Percentiles rank a stretch among this genome's conserved stretches.
Conservation (phyloP, 2,888 invertebrate genomes). For the Alcis repandata region DNA sequence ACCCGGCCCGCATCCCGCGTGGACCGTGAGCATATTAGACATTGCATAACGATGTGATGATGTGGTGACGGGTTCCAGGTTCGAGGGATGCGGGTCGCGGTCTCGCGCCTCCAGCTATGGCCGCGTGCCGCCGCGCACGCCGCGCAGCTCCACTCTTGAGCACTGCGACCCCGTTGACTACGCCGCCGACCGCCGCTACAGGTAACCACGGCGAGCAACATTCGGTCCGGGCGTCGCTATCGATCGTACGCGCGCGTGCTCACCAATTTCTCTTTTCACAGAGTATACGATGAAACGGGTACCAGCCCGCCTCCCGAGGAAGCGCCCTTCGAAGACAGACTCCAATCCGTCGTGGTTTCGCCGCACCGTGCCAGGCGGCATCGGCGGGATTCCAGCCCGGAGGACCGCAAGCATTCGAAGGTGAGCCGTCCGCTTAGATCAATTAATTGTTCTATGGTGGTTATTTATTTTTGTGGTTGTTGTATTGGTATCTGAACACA, state of each 20-base stretch:
- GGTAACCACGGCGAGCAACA: conserved; percentile 55
- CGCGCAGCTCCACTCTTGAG: conserved; percentile 74
- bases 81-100: conserved; percentile 77
- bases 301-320: conserved; percentile 91
- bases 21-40: conserved; percentile 35
- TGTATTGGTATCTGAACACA: no score
- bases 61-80: conserved; percentile 55
- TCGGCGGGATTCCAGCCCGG: conserved; percentile 91
- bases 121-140: conserved; percentile 74
- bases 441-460: background rate
- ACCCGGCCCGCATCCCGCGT: conserved; percentile 32
- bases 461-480: background rate
- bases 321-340: conserved; percentile 79
- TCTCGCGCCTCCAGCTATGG: conserved; percentile 82
- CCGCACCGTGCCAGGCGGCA: conserved; percentile 79
- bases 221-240: background rate
- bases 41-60: conserved; percentile 31
- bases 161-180: conserved; percentile 83
- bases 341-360: conserved; percentile 86
- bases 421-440: conserved; percentile 49
- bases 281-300: conserved; percentile 81
- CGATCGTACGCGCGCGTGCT: background rate
- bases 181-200: conserved; percentile 81
- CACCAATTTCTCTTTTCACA: conserved; percentile 44
- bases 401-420: conserved; percentile 83